A percentile compares a stretch with the other conserved stretches of the same genome.
These are phyloP conservation scores for Formica selysi DNA, from an alignment of 1,140 invertebrate species.

Conservation along the genomic window DNA sequence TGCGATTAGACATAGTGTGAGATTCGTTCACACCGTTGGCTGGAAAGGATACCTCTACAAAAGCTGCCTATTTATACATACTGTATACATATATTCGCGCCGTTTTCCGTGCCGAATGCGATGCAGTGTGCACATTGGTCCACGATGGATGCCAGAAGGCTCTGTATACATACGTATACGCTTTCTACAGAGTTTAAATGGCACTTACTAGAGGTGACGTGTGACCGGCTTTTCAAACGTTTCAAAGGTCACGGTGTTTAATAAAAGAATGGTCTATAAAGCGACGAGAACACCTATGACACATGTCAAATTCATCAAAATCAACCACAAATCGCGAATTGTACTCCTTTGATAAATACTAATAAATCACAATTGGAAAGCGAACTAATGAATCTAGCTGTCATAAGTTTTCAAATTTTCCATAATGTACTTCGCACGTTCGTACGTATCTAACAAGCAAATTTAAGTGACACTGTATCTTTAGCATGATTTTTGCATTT, in stretches of 20 bases:
- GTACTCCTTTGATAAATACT: conserved; percentile 5
- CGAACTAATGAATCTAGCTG: conserved; percentile 2
- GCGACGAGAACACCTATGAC: background rate
- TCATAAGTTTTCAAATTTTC: conserved; percentile 3
- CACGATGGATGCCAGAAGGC: conserved; percentile 40
- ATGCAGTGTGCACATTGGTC: background rate
- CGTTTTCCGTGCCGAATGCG: conserved; percentile 55
- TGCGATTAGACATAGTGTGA: conserved; percentile 52
- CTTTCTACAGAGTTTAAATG: conserved; percentile 65
- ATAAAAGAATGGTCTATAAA: conserved; percentile 45
- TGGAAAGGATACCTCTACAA: conserved; percentile 21
- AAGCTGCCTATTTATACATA: conserved; percentile 21
- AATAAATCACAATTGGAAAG: conserved; percentile 17
- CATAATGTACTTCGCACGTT: background rate
- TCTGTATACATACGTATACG: background rate
- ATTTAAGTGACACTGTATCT: background rate
- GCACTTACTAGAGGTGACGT: conserved; percentile 57
- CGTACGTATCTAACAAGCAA: background rate
- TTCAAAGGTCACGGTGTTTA: conserved; percentile 58
- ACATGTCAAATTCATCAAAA: conserved; percentile 62
- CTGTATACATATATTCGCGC: conserved; percentile 33
- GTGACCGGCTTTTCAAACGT: conserved; percentile 55
- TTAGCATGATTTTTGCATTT: background rate
- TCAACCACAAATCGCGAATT: conserved; percentile 6
- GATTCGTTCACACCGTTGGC: conserved; percentile 19